phyloP scores from a whole-genome alignment of 2,797 vertebrate genomes.

The Huso huso region DNA sequence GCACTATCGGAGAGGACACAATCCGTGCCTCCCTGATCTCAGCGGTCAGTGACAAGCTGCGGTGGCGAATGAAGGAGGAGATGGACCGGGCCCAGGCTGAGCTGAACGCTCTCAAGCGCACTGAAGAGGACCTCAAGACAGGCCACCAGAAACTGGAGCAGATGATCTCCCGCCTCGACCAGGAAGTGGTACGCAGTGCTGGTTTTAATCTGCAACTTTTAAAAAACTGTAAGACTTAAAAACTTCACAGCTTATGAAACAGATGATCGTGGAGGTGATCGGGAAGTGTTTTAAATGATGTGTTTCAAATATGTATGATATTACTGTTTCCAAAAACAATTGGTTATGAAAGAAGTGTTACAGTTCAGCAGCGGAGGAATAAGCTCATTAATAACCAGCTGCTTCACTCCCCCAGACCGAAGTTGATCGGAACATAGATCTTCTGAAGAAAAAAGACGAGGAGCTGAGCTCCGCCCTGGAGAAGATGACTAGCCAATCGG shows the following conservation, averaged over 20 bases:
- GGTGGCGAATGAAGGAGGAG: constrained; percentile 98
- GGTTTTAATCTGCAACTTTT: no score
- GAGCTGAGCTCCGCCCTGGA: constrained; percentile 92
- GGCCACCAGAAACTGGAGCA: constrained; percentile 96
- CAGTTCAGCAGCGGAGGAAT: no score
- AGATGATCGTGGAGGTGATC: no score
- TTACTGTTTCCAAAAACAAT: no score
- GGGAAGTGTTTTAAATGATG: no score
- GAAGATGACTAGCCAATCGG: constrained; percentile 97
- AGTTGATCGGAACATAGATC: constrained; percentile 92
- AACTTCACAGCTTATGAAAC: no score
- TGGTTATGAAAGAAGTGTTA: no score
- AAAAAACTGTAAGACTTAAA: no score
- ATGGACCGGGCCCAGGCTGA: constrained; percentile 96
- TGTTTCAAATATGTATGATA: no score
- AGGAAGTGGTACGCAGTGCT: constrained; percentile 80
- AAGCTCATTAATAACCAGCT: no score
- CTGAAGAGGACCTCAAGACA: constrained; percentile 94
- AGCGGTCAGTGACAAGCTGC: constrained; percentile 90
- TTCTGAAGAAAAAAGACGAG: constrained; percentile 93
- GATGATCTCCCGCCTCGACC: constrained; percentile 90
- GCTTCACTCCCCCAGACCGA: constrained; percentile 62
- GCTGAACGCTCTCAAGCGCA: constrained; percentile 90
- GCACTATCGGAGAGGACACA: constrained; percentile 93
- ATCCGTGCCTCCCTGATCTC: constrained; percentile 95